These are phyloP conservation scores for Nemurella pictetii DNA, from an alignment of 2,888 invertebrate genomes.

Conservation along the genomic window DNA sequence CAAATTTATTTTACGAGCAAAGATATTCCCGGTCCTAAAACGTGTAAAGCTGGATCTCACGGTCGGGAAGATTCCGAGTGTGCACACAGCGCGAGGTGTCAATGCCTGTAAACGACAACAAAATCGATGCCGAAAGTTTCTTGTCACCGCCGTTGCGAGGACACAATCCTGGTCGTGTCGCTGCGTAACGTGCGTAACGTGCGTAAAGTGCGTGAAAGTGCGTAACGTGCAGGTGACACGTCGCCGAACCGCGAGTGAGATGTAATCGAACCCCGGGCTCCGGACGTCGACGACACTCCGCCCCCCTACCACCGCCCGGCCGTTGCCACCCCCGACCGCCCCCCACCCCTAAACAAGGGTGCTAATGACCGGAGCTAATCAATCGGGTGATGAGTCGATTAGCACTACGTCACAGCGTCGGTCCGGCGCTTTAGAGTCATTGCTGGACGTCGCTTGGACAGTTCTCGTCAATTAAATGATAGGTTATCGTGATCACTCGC, in stretches of 20 bases:
- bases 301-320: neutral
- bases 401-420: too few relatives aligned
- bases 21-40: neutral
- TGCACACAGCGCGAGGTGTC: neutral
- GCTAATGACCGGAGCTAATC: neutral
- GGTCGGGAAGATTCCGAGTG: neutral
- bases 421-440: too few relatives aligned
- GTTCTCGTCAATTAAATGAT: too few relatives aligned
- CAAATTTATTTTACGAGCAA: neutral
- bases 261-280: neutral
- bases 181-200: neutral
- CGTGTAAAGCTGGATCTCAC: neutral
- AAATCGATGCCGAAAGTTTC: too few relatives aligned
- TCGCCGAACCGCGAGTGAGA: neutral
- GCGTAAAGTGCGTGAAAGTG: neutral
- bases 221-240: neutral
- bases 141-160: neutral
- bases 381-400: neutral
- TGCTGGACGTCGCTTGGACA: too few relatives aligned
- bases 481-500: too few relatives aligned
- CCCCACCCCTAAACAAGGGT: neutral
- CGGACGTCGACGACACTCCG: too few relatives aligned
- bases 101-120: neutral
- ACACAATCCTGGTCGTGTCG: neutral
- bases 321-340: neutral